Evolutionary conservation across 2,888 invertebrate genomes (phyloP).

Genomic region (Pelosia muscerda): DNA sequence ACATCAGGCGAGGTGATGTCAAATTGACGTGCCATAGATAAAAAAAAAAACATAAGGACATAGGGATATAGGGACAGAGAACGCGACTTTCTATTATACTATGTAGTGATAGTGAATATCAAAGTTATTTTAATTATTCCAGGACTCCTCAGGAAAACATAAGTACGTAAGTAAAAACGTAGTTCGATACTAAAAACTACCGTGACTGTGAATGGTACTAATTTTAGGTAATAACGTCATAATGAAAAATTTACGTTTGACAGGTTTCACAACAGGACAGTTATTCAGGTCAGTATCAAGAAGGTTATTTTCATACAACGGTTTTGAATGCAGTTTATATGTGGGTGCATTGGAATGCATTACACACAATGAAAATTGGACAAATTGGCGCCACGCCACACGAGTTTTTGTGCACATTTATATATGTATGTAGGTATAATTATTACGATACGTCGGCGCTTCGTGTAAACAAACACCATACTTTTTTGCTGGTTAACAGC

Average conservation of each 20-base stretch:
- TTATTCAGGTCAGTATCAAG: background rate
- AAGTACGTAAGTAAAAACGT: no score
- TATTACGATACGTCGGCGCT: background rate
- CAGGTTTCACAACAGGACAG: constrained; percentile 2
- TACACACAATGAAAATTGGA: constrained; percentile 2
- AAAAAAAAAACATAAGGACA: no score
- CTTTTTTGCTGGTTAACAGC: no score
- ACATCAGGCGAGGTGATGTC: no score
- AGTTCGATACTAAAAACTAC: no score
- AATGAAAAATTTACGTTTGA: background rate
- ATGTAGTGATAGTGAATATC: no score
- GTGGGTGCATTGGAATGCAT: background rate
- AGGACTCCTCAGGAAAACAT: no score
- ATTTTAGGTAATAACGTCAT: background rate
- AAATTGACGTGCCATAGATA: no score
- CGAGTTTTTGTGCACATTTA: background rate
- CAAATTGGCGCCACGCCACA: background rate
- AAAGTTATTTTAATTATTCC: no score
- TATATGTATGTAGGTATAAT: background rate
- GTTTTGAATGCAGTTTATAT: constrained; percentile 1
- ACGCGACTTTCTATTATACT: no score
- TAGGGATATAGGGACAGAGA: no score
- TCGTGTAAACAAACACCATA: background rate
- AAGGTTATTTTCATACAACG: constrained; percentile 2
- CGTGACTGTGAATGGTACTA: no score